phyloP scores from a whole-genome alignment of 2,888 invertebrate species.

The Pristionchus mayeri region DNA sequence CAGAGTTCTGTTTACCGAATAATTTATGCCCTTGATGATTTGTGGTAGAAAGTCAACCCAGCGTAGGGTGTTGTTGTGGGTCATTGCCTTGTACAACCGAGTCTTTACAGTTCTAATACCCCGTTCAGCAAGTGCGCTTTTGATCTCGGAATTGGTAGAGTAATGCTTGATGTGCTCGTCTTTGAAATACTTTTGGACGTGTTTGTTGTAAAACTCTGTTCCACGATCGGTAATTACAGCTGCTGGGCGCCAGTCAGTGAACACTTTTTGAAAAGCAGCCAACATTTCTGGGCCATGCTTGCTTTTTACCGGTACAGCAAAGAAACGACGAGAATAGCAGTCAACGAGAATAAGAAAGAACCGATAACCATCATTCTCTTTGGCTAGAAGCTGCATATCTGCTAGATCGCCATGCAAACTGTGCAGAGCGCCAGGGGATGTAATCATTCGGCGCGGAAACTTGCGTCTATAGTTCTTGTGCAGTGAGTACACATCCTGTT shows the following conservation, averaged over 20 bases:
- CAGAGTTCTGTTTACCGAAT: not conserved
- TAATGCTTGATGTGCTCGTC: not conserved
- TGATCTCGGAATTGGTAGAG: not conserved
- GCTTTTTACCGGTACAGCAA: not conserved
- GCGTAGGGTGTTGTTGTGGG: not conserved
- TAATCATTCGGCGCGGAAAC: not conserved
- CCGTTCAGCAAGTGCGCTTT: not conserved
- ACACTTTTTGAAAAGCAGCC: not conserved
- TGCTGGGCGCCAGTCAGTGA: not conserved
- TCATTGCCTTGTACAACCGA: not conserved
- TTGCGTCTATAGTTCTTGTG: not conserved
- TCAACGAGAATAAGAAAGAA: not conserved
- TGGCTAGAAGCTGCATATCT: not conserved
- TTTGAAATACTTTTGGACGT: not conserved
- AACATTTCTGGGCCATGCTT: not conserved
- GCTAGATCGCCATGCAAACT: not conserved
- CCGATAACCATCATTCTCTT: not conserved
- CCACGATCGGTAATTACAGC: not conserved
- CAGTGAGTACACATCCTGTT: not conserved
- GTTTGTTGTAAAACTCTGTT: not conserved
- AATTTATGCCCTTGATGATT: not conserved
- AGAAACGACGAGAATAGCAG: not conserved
- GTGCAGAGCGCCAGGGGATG: not conserved
- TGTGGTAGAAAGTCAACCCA: not conserved
- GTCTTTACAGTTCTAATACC: not conserved